phyloP scores from a whole-genome alignment of 2,113 vertebrate genomes.

The Plecturocebus donacophilus region DNA sequence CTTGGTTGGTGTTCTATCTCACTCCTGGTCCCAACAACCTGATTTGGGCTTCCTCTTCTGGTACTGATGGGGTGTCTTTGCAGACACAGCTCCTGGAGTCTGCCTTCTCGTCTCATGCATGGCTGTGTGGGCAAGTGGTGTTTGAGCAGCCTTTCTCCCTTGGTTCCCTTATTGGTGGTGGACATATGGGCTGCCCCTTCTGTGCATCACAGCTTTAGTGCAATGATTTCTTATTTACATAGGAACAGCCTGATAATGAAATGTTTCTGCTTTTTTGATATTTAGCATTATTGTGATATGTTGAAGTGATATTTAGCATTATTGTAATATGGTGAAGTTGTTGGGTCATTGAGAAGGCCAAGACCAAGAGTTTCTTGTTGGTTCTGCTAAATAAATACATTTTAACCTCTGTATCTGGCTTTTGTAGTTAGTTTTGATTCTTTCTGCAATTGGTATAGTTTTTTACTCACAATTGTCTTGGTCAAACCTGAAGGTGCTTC shows the following conservation, averaged over 20 bases:
- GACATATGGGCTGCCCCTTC: not conserved
- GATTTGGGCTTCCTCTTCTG: not conserved
- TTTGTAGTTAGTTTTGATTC: not conserved
- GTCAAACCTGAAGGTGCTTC: not conserved
- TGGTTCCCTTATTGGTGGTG: not conserved
- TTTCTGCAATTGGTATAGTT: not conserved
- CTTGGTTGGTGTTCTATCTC: not conserved
- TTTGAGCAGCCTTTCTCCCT: not conserved
- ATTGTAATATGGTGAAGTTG: not conserved
- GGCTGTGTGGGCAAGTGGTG: not conserved
- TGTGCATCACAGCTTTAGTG: not conserved
- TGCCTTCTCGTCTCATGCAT: not conserved
- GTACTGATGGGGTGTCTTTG: not conserved
- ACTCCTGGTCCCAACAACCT: not conserved
- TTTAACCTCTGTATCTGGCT: not conserved
- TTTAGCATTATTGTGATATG: not conserved
- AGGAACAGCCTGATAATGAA: not conserved
- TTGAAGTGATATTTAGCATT: not conserved
- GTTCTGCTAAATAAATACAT: not conserved
- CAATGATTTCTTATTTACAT: not conserved
- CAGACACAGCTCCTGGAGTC: not conserved
- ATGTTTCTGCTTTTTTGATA: not conserved
- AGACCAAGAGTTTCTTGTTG: not conserved
- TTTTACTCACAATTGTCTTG: not conserved
- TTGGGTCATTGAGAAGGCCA: not conserved